Evolutionary conservation across 2,113 vertebrate genomes (phyloP).

Genomic region (Pyxicephalus adspersus): DNA sequence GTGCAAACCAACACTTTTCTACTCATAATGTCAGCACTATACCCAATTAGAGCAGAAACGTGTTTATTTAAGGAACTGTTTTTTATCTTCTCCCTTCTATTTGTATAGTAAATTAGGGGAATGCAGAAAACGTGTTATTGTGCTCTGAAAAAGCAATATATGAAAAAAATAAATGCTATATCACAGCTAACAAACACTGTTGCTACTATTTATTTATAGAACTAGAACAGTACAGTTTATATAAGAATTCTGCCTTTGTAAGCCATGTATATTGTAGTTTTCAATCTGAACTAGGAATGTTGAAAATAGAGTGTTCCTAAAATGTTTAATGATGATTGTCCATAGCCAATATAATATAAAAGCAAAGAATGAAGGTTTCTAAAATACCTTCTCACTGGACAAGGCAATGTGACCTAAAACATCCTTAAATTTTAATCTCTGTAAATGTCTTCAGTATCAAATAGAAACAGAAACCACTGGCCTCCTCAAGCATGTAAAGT

Average conservation of each 20-base stretch:
- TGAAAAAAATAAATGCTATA: not conserved
- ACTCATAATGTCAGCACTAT: constrained; percentile 30
- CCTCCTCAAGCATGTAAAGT: too few species aligned
- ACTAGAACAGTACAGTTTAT: not conserved
- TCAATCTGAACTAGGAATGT: too few species aligned
- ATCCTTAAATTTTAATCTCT: too few species aligned
- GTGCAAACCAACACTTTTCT: constrained; percentile 38
- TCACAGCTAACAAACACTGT: not conserved
- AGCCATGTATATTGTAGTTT: too few species aligned
- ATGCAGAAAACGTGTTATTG: not conserved
- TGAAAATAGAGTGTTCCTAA: too few species aligned
- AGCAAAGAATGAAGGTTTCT: too few species aligned
- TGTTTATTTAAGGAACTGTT: constrained; percentile 38
- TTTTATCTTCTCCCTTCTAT: not conserved
- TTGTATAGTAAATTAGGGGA: not conserved
- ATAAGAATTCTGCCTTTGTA: not conserved
- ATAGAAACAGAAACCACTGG: too few species aligned
- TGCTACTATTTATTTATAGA: not conserved
- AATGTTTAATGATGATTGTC: too few species aligned
- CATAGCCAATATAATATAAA: too few species aligned
- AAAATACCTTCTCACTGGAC: too few species aligned
- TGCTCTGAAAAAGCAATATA: not conserved
- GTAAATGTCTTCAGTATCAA: too few species aligned
- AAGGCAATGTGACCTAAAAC: too few species aligned
- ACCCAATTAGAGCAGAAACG: constrained; percentile 40